Base-by-base conservation (phyloP, 2,113 vertebrate genomes). In the Psittacula cyanocephala region DNA sequence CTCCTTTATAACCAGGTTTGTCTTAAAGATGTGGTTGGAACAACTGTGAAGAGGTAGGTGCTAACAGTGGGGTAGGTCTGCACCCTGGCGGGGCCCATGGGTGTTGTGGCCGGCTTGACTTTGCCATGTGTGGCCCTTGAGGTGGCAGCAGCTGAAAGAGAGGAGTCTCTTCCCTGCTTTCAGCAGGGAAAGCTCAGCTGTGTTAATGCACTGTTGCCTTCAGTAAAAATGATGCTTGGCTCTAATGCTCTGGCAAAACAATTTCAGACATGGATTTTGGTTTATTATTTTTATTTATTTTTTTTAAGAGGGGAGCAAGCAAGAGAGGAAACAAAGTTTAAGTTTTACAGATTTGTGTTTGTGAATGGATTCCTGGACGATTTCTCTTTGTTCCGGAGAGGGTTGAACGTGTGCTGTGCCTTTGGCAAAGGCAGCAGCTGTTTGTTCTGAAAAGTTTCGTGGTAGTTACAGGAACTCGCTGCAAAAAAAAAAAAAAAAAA, bases 11-110 rank as follows among this genome's bases (percentile, higher is more conserved):
- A 19, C 10, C 10, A 12, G 13, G 13, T 43, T 50, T 77, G 22
- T 28, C 35, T 37, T 18, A 44, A 46, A 68, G 46, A 28, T 24
- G 23, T 29, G 23, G 6, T 28, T 18, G 33, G 52, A 50, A 62
- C 60, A 16, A 9, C 44, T 67, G 0, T 18, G 31, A 33, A 28
- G 44, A 27, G 28, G 37, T 62, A 44, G 16, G 8, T 2, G 4
- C 14, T 35, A 59, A n/a, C 57, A 25, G 20, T 11, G 5, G 17
- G 44, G 19, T 1, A 1, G 5, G 35, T 62, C 44, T 15, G 44
- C 20, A 18, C 1, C 5, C 19, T 6, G 44, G 22, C 9, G 0
- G 31, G 28, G 28, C 1, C 5, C 3, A 7, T 8, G 60, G 29
- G 35, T 41, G 50, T 60, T 39, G 74, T 59, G 22, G 18, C 4